Evolutionary conservation across 1,140 invertebrate species (phyloP), one percentile per base, ranked within the genome.

Genomic region (Reticulitermes speratus): DNA sequence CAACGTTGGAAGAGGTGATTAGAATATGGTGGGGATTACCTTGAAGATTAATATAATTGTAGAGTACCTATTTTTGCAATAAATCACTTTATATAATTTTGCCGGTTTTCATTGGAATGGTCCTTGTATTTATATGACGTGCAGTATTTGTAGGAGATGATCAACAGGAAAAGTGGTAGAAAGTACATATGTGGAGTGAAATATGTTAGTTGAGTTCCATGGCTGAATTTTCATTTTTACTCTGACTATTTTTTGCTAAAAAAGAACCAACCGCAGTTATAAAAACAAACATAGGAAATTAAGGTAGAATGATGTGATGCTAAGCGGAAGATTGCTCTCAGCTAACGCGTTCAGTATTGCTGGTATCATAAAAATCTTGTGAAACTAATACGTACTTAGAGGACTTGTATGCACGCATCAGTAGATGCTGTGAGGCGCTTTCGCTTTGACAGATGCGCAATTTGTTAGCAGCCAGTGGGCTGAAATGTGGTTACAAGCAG

Each of bases 391-490:
- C 38, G 38, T 5, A 75, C 65, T 75, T 75, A 11, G 25, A 75
- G 65, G 65, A 30, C n/a, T 30, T 75, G 65, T 9, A 12, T 75
- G 25, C 65, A 75, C 65, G 65, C 65, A 75, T 75, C 65, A 75
- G 65, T 75, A 75, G 25, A 11, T 75, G 65, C n/a, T 75, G 25
- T 75, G n/a, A 75, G 65, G 65, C n/a, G 25, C 25, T 25, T 75
- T 75, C n/a, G n/a, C 65, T 75, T 75, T 75, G 65, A 75, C n/a
- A 75, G 25, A 75, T 30, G 25, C n/a, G 65, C 65, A 75, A 75
- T 75, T 75, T 75, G 65, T 75, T 75, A 75, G 65, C 65, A 75
- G 65, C 65, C 65, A 75, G 65, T 75, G 65, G 65, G 25, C 65
- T 75, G 65, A 75, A 75, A 25, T 75, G 65, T 75, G 65, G 65